Conservation (phyloP, 2,113 vertebrate genomes). For the Halcyon malimbica region DNA sequence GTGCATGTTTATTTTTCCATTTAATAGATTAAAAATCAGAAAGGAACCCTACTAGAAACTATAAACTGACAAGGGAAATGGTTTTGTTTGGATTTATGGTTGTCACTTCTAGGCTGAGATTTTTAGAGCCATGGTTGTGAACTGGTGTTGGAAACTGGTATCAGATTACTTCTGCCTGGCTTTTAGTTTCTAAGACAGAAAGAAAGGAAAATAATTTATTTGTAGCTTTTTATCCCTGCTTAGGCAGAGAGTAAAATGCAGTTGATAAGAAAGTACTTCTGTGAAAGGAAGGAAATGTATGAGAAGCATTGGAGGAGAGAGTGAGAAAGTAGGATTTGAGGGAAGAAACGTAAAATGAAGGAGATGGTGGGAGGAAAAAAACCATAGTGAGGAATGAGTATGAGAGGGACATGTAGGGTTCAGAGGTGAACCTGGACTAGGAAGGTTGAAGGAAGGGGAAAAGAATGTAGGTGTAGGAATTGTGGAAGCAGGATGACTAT, state of each 20-base stretch:
- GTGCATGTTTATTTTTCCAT: constrained; percentile 4
- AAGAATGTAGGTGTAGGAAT: not conserved
- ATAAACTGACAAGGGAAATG: not conserved
- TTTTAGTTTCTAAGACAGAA: not conserved
- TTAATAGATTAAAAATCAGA: not conserved
- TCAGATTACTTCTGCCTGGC: not conserved
- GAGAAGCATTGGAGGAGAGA: not conserved
- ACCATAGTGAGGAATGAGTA: not conserved
- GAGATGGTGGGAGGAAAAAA: not conserved
- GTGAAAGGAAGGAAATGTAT: not conserved
- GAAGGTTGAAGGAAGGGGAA: not conserved
- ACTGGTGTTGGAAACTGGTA: not conserved
- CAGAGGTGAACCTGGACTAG: not conserved
- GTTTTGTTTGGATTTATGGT: not conserved
- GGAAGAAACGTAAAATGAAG: not conserved
- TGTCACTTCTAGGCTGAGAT: not conserved
- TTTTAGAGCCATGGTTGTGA: not conserved
- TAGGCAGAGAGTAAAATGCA: not conserved
- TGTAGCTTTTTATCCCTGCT: not conserved
- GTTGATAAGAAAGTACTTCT: not conserved
- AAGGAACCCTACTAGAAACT: not conserved
- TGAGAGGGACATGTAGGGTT: not conserved
- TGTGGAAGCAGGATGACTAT: not conserved
- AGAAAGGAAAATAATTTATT: not conserved
- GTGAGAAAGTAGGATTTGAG: not conserved